These are phyloP conservation scores for Eurytoma californica DNA, from an alignment of 2,888 invertebrate genomes.

Conservation along the genomic window DNA sequence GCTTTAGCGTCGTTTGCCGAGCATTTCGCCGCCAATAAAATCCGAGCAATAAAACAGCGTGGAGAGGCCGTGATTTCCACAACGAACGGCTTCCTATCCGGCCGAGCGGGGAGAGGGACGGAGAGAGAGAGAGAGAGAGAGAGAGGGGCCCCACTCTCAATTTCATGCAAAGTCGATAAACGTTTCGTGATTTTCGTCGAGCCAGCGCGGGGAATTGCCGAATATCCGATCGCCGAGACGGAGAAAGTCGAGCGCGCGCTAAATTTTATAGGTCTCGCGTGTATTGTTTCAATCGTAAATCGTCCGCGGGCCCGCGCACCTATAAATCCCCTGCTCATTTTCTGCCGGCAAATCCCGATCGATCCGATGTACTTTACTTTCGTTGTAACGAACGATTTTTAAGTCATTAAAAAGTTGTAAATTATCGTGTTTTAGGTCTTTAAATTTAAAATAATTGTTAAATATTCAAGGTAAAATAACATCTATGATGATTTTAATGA, in stretches of 20 bases:
- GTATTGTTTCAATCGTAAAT: conserved; percentile 48
- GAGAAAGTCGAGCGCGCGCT: conserved; percentile 32
- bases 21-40: conserved; percentile 55
- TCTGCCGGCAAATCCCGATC: conserved; percentile 6
- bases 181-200: conserved; percentile 53
- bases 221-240: conserved; percentile 37
- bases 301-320: not conserved
- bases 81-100: conserved; percentile 40
- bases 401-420: no score
- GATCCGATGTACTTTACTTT: not conserved
- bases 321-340: conserved; percentile 32
- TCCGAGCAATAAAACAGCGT: conserved; percentile 46
- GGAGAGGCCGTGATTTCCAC: conserved; percentile 40
- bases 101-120: not conserved
- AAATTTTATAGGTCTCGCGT: conserved; percentile 54
- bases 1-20: conserved; percentile 23
- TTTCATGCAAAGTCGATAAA: conserved; percentile 54
- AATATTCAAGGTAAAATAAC: no score
- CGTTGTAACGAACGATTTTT: not conserved
- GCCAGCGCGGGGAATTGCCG: conserved; percentile 32
- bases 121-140: no score
- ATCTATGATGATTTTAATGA: no score
- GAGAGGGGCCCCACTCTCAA: conserved; percentile 28
- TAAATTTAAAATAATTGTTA: no score
- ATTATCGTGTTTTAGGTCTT: no score